A percentile compares a stretch with the other conserved stretches of the same genome.
Evolutionary conservation across 2,888 invertebrate genomes (phyloP).

Genomic region (Cetonia aurata): DNA sequence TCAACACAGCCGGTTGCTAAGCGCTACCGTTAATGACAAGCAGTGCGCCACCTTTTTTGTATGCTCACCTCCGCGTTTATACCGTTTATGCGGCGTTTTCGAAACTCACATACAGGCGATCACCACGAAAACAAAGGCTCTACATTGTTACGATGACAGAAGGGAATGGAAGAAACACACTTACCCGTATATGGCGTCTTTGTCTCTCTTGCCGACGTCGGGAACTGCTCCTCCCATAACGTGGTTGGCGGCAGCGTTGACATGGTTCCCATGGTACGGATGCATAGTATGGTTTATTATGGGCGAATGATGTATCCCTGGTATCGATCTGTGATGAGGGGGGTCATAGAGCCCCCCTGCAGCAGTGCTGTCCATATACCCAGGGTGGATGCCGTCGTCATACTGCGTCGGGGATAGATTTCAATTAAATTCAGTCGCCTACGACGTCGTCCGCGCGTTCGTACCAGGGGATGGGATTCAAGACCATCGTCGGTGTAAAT

Average conservation of each 20-base stretch:
- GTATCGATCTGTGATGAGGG: constrained; percentile 74
- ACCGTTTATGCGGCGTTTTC: constrained; percentile 5
- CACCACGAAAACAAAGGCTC: constrained; percentile 9
- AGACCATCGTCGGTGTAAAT: background rate
- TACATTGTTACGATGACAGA: constrained; percentile 2
- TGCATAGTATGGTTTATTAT: constrained; percentile 87
- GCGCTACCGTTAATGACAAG: constrained; percentile 36
- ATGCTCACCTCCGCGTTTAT: constrained; percentile 18
- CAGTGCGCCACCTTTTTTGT: constrained; percentile 26
- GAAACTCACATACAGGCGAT: constrained; percentile 14
- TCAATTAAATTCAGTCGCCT: constrained; percentile 39
- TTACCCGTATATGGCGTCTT: constrained; percentile 99
- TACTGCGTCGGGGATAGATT: constrained; percentile 72
- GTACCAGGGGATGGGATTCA: constrained; percentile 26
- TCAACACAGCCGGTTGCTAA: constrained; percentile 34
- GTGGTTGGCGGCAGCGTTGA: constrained; percentile 81
- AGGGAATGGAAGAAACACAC: constrained; percentile 63
- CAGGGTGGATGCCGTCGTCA: constrained; percentile 93
- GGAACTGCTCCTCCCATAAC: constrained; percentile 84
- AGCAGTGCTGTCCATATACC: constrained; percentile 84
- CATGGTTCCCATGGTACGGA: constrained; percentile 80
- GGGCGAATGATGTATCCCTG: constrained; percentile 81
- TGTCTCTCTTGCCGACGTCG: constrained; percentile 96
- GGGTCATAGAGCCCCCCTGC: constrained; percentile 79
- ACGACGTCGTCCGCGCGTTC: constrained; percentile 27